Evolutionary conservation across 2,113 vertebrate species (phyloP), one percentile per base, ranked within the genome.

Genomic region (Zosterops pallidus): DNA sequence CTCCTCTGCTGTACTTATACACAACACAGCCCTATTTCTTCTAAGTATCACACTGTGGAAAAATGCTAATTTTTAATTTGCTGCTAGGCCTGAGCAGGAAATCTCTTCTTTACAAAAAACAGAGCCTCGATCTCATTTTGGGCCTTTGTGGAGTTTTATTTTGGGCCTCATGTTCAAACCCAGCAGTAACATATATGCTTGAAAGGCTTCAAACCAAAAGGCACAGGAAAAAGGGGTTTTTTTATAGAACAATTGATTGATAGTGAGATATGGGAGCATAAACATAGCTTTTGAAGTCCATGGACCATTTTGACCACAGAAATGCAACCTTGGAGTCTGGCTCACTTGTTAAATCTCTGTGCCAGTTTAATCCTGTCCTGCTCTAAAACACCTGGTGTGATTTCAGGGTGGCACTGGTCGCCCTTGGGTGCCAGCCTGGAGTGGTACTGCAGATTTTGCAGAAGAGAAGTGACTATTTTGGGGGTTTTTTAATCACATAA

Each of bases 291-390:
- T 63, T 86, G 74, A 79, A 76, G 56, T 42, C 31, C 25, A n/a
- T n/a, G 52, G 53, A 72, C 77, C 37, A 33, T 63, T 93, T 89
- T 60, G 18, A 63, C 74, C 60, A 71, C 60, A 77, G 71, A 90
- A 91, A 60, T 56, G 31, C 28, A 55, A 35, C 18, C 26, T 68
- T 49, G 23, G 37, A 52, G 8, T 42, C 63, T 56, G 37, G 56
- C 29, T 29, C 50, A 31, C 39, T 67, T 76, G 35, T 22, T 79
- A 41, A 52, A 60, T 60, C 56, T 81, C 31, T 86, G 19, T 78
- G 68, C 50, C 67, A 75, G 12, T 75, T 87, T 60, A 82, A 56
- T 56, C 24, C 12, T 17, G 3, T 82, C 86, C 28, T 83, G 42
- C 67, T 47, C 64, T 62, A 50, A 69, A 89, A 42, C 42, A 50